Evolutionary conservation across 2,888 invertebrate genomes (phyloP), one percentile per base, ranked within the genome.

Genomic region (Morpho deidamia): DNA sequence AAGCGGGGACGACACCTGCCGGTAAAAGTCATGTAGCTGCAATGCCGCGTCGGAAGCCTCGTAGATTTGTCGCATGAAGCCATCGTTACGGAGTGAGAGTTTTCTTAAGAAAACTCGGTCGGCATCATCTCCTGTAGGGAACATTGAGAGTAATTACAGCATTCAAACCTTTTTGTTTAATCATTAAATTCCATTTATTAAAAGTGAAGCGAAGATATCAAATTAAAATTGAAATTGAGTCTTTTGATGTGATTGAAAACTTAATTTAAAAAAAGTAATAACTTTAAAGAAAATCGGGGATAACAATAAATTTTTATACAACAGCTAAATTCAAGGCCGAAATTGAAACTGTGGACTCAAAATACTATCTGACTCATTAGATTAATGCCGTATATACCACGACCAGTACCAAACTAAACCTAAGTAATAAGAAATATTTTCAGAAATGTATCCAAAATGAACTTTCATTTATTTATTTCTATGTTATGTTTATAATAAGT

Each of bases 41-140:
- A 92, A 74, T 58, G 91, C 90, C 1, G 94, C 93, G 71, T 94
- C 94, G 0, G 93, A 89, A n/a, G 92, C 93, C 72, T 93, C 94
- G 78, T 94, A 94, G 62, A 95, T 94, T 72, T 92, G 92, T 2
- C 94, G 83, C 66, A 93, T 91, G 74, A 94, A 93, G 3, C 94
- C 95, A 33, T 85, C 85, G 77, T 94, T 94, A 57, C 91, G 90
- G 11, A 92, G 79, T 0, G 94, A 92, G 43, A 95, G 71, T 69
- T 92, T 92, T 66, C 92, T 91, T 12, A 95, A 76, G 74, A 95
- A 93, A 14, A 87, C 78, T 63, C 92, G 91, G 73, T 94, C 93
- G 0, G 94, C 93, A 54, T 92, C 92, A 53, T 91, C 90, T 2
- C 95, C 90, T 90, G 45, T 45, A 37, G n/a, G 11, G 11, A 34